Percentiles rank a stretch among this genome's conserved stretches.
phyloP scores from a whole-genome alignment of 1,140 invertebrate species.

The Thaumetopoea pityocampa region DNA sequence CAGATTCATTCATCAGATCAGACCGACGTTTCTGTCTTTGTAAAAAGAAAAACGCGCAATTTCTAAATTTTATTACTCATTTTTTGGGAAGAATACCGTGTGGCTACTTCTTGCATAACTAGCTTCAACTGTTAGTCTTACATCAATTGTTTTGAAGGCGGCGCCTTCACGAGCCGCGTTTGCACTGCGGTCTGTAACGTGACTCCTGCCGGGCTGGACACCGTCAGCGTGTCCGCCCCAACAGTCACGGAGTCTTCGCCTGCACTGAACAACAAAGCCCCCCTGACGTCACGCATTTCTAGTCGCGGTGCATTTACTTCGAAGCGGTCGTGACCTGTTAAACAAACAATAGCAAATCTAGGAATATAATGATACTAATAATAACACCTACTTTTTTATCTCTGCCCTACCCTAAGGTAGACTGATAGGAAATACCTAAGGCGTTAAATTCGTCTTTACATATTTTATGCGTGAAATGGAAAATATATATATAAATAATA shows the following conservation, averaged over 20 bases:
- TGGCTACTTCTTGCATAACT: too few relatives aligned
- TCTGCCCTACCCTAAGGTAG: too few relatives aligned
- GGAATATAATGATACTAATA: background rate
- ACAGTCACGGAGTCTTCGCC: slow-evolving; percentile 88
- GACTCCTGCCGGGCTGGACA: slow-evolving; percentile 88
- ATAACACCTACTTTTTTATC: background rate
- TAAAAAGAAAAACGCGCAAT: too few relatives aligned
- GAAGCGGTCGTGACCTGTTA: slow-evolving; percentile 83
- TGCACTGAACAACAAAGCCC: slow-evolving; percentile 88
- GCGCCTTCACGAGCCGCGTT: slow-evolving; percentile 87
- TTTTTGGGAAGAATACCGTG: too few relatives aligned
- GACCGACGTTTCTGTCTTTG: too few relatives aligned
- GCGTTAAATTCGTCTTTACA: too few relatives aligned
- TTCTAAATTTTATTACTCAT: too few relatives aligned
- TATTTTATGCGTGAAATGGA: too few relatives aligned
- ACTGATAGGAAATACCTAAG: too few relatives aligned
- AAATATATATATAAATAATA: too few relatives aligned
- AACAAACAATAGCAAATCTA: slow-evolving; percentile 1
- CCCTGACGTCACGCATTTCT: slow-evolving; percentile 87
- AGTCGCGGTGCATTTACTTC: slow-evolving; percentile 87
- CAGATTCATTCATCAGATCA: too few relatives aligned
- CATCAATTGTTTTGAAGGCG: slow-evolving; percentile 88
- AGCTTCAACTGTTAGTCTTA: too few relatives aligned
- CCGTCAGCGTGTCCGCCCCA: slow-evolving; percentile 86
- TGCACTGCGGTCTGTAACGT: slow-evolving; percentile 90